A percentile compares a stretch with the other conserved stretches of the same genome.
Conservation (phyloP, 1,140 invertebrate species). For the Conus betulinus region DNA sequence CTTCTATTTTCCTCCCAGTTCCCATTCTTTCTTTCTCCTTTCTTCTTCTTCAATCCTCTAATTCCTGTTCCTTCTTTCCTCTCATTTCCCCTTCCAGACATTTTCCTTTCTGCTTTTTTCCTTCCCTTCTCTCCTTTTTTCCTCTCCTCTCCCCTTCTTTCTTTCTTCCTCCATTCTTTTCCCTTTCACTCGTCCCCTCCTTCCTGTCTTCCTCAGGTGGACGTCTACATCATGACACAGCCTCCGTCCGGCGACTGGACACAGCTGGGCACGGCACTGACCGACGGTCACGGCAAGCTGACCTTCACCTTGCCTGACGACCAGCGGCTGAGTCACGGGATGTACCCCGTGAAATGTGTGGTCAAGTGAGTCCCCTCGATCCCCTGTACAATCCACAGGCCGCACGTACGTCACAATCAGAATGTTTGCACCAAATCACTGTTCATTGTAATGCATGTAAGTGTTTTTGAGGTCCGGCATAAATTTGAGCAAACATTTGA, state of each 20-base stretch:
- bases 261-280: conserved; percentile 91
- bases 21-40: neutral
- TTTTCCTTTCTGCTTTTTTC: too few relatives aligned
- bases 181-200: neutral
- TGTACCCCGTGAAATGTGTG: conserved; percentile 96
- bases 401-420: too few relatives aligned
- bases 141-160: too few relatives aligned
- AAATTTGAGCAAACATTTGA: too few relatives aligned
- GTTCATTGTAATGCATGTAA: too few relatives aligned
- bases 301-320: conserved; percentile 90
- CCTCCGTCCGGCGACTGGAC: conserved; percentile 93
- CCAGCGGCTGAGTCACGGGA: conserved; percentile 90
- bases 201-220: conserved; percentile 83
- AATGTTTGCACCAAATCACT: too few relatives aligned
- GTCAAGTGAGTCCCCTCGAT: conserved; percentile 79
- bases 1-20: neutral
- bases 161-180: too few relatives aligned
- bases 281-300: conserved; percentile 97
- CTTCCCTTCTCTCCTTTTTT: too few relatives aligned
- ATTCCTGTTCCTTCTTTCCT: too few relatives aligned
- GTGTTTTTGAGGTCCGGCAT: too few relatives aligned
- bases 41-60: neutral
- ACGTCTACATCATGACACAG: conserved; percentile 96
- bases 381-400: too few relatives aligned
- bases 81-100: too few relatives aligned